Base-by-base conservation (phyloP, 2,797 vertebrate species). In the Falco peregrinus region DNA sequence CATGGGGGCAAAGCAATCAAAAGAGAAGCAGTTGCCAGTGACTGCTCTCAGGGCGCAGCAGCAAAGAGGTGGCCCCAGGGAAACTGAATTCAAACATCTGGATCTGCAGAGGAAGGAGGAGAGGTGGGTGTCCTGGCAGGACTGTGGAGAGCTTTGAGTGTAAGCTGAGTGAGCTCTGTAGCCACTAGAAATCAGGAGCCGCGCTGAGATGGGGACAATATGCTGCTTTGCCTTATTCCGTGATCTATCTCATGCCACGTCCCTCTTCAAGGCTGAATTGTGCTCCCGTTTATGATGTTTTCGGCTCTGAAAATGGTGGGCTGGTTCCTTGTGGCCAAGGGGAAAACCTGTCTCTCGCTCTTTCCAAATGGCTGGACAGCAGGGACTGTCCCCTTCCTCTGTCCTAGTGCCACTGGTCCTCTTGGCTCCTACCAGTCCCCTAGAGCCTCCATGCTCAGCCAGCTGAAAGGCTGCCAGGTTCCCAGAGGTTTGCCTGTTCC, bases 1-100 rank as follows among this genome's bases (percentile, higher is more conserved):
- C 16, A 9, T 1, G 0, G 0, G n/a, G 56, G 37, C 15, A 61
- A 75, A 47, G 51, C 0, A 0, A 56, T 56, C 53, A 16, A 57
- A 56, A 39, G n/a, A 41, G 65, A 63, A 26, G 41, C 2, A 0
- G 33, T 56, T 25, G 6, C 47, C 79, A 33, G 57, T 0, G 1
- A 13, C 56, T 12, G 35, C 45, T 76, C 74, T 11, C 20, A 3
- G 41, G 51, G 56, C 41, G 65, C 54, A 29, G 41, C 69, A 63
- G 76, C 19, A 1, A 29, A 73, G 61, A 54, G 24, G 45, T 45
- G 71, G 67, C 39, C 41, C 6, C 9, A 19, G 53, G 81, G 71
- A 51, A 69, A 78, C 15, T 6, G 18, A n/a, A 53, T 26, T 65
- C 56, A 54, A 59, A 19, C 29, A 26, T 6, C 17, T 61, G 79